Base-by-base conservation (phyloP, 2,113 vertebrate genomes). In the Nycticorax nycticorax region DNA sequence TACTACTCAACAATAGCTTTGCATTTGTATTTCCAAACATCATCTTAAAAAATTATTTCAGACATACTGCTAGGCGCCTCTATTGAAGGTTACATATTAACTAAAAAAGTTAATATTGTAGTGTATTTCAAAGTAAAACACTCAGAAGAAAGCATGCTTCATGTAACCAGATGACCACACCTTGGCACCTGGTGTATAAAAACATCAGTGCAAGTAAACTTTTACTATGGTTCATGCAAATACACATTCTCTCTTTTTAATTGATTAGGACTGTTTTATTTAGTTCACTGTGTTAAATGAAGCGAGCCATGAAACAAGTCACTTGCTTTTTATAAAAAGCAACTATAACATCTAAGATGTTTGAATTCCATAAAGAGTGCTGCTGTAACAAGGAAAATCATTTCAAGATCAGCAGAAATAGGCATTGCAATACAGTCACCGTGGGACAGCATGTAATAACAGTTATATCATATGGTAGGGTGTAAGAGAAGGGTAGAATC, bases 11-110 rank as follows among this genome's bases (percentile, higher is more conserved):
- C 6, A 85, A 50, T 32, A 63, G 3, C 6, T 75, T 75, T 75
- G 8, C 10, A 6, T 30, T 64, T 75, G 53, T 35, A 60, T n/a
- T 77, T 68, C 26, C 4, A 37, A 78, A 33, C 3, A 60, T 19
- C 16, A 72, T 74, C 73, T 59, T 1, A 32, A 72, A 63, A 80
- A n/a, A 37, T 4, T 71, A 71, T 50, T 79, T 80, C 21, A 89
- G 91, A 73, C n/a, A 47, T 88, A 64, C 32, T 86, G 83, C 66
- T 74, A 75, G 84, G 91, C 76, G 95, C 96, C 93, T 95, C 93
- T 97, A 97, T 96, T 98, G 96, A 98, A 98, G 92, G 97, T 94
- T 91, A 81, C 76, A 94, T 88, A 98, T 98, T 98, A 98, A 97
- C 96, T 86, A 53, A 53, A 73, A 43, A 78, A 97, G 93, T 97